These are phyloP conservation scores for Connochaetes taurinus DNA, from an alignment of 2,113 vertebrate genomes.

Conservation along the genomic window DNA sequence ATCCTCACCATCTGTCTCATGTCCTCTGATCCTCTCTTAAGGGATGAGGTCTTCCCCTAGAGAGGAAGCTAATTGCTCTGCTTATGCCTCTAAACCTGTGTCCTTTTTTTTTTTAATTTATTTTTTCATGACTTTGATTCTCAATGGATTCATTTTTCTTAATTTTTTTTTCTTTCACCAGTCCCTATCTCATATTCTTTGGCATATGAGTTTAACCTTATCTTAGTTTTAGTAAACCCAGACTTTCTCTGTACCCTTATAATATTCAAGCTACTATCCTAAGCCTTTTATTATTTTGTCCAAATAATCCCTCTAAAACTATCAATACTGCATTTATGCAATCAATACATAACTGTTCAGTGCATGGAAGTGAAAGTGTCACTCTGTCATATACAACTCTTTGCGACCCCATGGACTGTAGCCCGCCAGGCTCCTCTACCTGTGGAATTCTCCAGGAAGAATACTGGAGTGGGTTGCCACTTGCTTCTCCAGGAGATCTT, in stretches of 20 bases:
- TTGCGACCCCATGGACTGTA: not conserved
- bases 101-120: not conserved
- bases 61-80: not conserved
- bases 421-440: not conserved
- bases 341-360: not conserved
- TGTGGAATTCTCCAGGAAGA: not conserved
- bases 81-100: not conserved
- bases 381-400: not conserved
- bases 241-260: not conserved
- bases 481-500: not conserved
- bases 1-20: not conserved
- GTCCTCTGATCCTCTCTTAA: not conserved
- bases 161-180: not conserved
- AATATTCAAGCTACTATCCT: not conserved
- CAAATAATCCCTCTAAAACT: not conserved
- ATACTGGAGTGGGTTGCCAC: not conserved
- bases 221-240: not conserved
- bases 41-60: not conserved
- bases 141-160: not conserved
- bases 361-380: not conserved
- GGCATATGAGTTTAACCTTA: not conserved
- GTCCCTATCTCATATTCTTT: not conserved
- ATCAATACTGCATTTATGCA: not conserved
- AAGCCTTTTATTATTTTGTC: not conserved
- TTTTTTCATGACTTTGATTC: not conserved